Evolutionary conservation across 2,113 vertebrate species (phyloP).

Genomic region (Stercorarius parasiticus): DNA sequence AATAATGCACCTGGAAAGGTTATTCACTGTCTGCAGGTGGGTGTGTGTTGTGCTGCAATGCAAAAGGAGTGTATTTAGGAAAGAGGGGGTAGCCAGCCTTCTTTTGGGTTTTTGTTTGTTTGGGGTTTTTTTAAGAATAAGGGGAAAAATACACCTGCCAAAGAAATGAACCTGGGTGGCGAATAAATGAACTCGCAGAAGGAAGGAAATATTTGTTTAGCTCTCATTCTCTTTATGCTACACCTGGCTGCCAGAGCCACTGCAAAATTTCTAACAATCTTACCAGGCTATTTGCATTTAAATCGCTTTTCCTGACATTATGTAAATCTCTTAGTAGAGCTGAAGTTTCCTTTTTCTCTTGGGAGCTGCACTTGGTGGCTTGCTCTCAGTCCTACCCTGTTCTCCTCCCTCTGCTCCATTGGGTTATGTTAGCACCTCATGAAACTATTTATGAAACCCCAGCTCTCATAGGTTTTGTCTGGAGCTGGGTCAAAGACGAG

Average conservation of each 20-base stretch:
- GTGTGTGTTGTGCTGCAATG: neutral
- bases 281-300: slow-evolving; percentile 75
- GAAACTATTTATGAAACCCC: neutral
- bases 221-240: slow-evolving; percentile 43
- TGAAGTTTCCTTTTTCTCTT: slow-evolving; percentile 54
- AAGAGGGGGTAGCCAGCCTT: neutral
- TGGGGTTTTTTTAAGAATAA: neutral
- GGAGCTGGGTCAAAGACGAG: neutral
- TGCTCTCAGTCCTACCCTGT: neutral
- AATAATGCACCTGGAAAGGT: neutral
- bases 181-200: slow-evolving; percentile 36
- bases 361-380: neutral
- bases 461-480: neutral
- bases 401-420: neutral
- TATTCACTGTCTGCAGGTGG: neutral
- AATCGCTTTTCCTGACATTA: slow-evolving; percentile 76
- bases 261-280: slow-evolving; percentile 56
- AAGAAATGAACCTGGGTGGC: slow-evolving; percentile 24
- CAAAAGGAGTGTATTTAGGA: neutral
- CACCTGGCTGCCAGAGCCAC: slow-evolving; percentile 54
- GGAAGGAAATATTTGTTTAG: slow-evolving; percentile 63
- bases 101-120: neutral
- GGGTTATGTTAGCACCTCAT: neutral
- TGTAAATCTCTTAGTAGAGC: slow-evolving; percentile 61
- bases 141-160: slow-evolving; percentile 35